Percentiles rank a stretch among this genome's conserved stretches.
phyloP scores from a whole-genome alignment of 2,888 invertebrate genomes.

The Steinernema scapterisci region DNA sequence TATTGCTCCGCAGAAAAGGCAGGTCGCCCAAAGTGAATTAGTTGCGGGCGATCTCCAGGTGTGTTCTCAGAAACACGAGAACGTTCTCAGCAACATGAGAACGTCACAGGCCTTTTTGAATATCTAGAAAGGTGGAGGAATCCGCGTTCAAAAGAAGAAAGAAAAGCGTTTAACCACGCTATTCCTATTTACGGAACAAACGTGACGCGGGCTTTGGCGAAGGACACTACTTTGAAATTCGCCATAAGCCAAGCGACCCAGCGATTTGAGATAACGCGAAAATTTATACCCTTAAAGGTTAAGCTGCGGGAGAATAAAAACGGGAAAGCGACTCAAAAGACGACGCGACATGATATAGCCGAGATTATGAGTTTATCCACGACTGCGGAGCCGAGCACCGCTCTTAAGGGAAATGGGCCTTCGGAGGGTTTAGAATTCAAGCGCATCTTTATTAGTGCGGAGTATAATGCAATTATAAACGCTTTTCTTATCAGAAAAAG shows the following conservation, averaged over 20 bases:
- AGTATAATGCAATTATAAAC: too few species aligned
- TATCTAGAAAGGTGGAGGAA: neutral
- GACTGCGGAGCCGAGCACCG: neutral
- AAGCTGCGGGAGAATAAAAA: neutral
- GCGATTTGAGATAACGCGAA: conserved; percentile 8
- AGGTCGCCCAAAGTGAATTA: too few species aligned
- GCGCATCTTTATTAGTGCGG: too few species aligned
- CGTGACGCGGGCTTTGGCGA: neutral
- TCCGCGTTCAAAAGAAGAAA: neutral
- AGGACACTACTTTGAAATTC: conserved; percentile 19
- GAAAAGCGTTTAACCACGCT: neutral
- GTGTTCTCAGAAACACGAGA: too few species aligned
- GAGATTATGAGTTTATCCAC: conserved; percentile 13
- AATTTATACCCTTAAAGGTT: conserved; percentile 25
- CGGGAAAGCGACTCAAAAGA: neutral
- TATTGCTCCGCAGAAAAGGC: too few species aligned
- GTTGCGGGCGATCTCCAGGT: too few species aligned
- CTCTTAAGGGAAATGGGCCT: too few species aligned
- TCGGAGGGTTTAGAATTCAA: too few species aligned
- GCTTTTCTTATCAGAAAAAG: too few species aligned
- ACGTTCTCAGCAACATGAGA: too few species aligned
- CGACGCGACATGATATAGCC: conserved; percentile 3
- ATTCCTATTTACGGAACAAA: conserved; percentile 11
- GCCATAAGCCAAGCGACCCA: conserved; percentile 13
- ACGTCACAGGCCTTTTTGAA: too few species aligned